phyloP scores from a whole-genome alignment of 2,888 invertebrate genomes.

The Ophion obscuratus region DNA sequence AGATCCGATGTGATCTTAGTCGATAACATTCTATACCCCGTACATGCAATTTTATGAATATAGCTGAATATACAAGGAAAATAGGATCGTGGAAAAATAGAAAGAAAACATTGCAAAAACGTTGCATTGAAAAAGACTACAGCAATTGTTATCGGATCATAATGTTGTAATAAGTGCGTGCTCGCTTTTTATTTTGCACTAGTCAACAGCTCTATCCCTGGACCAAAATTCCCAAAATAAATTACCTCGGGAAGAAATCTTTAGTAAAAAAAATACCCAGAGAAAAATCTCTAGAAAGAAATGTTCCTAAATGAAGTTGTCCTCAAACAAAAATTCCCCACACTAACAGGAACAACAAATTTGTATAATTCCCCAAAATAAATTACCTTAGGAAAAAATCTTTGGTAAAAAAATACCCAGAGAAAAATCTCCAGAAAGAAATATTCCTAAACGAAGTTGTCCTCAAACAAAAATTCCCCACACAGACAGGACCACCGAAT shows the following conservation, averaged over 20 bases:
- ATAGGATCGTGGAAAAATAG: neutral
- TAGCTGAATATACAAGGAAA: slow-evolving; percentile 4
- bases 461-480: neutral
- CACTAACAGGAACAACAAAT: neutral
- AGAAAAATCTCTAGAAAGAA: neutral
- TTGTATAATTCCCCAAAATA: neutral
- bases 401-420: neutral
- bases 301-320: neutral
- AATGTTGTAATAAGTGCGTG: neutral
- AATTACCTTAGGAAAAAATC: neutral
- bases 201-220: neutral
- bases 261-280: neutral
- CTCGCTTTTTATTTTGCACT: neutral
- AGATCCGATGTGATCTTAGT: slow-evolving; percentile 38
- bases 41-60: slow-evolving; percentile 11
- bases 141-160: neutral
- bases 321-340: neutral
- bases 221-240: neutral
- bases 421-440: neutral
- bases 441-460: neutral
- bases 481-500: neutral
- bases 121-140: neutral
- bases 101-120: neutral
- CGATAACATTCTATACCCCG: slow-evolving; percentile 16
- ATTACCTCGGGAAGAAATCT: neutral